phyloP scores from a whole-genome alignment of 1,140 invertebrate species.

The Drosophila suzukii region DNA sequence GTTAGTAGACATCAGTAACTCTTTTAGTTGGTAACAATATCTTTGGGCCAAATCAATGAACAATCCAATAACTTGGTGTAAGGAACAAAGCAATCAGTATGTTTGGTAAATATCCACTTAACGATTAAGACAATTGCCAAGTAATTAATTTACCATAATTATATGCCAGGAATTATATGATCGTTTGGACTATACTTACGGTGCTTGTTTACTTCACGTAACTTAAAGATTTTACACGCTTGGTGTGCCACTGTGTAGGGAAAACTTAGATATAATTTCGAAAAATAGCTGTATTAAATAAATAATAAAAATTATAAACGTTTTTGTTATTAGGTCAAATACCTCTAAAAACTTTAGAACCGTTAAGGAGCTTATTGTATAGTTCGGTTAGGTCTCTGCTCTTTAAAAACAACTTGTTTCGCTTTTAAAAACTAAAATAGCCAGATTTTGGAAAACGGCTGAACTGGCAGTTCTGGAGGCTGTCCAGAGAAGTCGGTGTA shows the following conservation, averaged over 20 bases:
- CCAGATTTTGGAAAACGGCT: slow-evolving; percentile 5
- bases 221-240: slow-evolving; percentile 23
- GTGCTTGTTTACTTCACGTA: slow-evolving; percentile 8
- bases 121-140: slow-evolving; percentile 22
- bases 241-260: background rate
- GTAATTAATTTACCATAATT: slow-evolving; percentile 31
- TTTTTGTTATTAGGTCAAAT: too few species aligned
- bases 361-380: too few species aligned
- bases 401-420: background rate
- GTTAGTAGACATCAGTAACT: background rate
- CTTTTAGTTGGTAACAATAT: slow-evolving; percentile 11
- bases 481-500: slow-evolving; percentile 31
- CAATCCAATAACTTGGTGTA: background rate
- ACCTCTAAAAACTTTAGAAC: too few species aligned
- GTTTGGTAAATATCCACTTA: slow-evolving; percentile 14
- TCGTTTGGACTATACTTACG: slow-evolving; percentile 7
- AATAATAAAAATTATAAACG: too few species aligned
- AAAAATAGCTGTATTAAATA: background rate
- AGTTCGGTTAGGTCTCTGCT: too few species aligned
- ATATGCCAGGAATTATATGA: slow-evolving; percentile 3
- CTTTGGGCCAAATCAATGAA: background rate
- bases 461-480: slow-evolving; percentile 13
- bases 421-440: background rate
- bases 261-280: background rate
- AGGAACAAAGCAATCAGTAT: background rate